These are phyloP conservation scores for Boloria selene DNA, from an alignment of 2,888 invertebrate species.

Conservation along the genomic window DNA sequence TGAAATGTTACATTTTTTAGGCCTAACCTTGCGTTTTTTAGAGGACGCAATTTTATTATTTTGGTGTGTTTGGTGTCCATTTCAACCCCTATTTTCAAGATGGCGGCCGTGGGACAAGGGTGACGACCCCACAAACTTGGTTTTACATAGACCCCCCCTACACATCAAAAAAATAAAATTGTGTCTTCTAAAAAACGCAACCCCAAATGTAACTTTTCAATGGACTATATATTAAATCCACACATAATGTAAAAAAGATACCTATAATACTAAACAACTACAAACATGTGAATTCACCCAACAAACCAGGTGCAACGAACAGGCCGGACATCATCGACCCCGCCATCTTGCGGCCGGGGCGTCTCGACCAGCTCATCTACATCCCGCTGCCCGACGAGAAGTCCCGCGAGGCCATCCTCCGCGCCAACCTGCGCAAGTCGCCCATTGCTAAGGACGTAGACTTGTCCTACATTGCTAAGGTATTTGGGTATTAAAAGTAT, in stretches of 20 bases:
- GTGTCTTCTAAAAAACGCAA: too few species aligned
- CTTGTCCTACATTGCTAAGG: constrained; percentile 92
- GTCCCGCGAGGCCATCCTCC: constrained; percentile 97
- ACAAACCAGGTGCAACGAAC: constrained; percentile 83
- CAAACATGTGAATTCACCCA: not conserved
- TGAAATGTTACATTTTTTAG: too few species aligned
- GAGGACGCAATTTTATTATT: too few species aligned
- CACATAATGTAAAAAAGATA: not conserved
- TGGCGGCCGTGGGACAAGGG: too few species aligned
- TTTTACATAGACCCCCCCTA: too few species aligned
- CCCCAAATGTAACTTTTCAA: too few species aligned
- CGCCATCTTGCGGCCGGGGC: constrained; percentile 98
- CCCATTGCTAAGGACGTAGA: constrained; percentile 98
- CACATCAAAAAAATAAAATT: too few species aligned
- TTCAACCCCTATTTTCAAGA: too few species aligned
- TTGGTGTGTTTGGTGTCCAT: too few species aligned
- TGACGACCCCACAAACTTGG: too few species aligned
- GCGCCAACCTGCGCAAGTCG: constrained; percentile 97
- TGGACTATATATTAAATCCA: too few species aligned
- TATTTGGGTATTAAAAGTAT: constrained; percentile 49
- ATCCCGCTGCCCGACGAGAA: constrained; percentile 99
- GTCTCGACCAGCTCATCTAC: constrained; percentile 99
- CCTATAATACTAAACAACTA: not conserved
- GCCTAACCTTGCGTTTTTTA: too few species aligned
- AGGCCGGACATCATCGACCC: constrained; percentile 98